Evolutionary conservation across 2,113 vertebrate species (phyloP).

Genomic region (Clarias batrachus): DNA sequence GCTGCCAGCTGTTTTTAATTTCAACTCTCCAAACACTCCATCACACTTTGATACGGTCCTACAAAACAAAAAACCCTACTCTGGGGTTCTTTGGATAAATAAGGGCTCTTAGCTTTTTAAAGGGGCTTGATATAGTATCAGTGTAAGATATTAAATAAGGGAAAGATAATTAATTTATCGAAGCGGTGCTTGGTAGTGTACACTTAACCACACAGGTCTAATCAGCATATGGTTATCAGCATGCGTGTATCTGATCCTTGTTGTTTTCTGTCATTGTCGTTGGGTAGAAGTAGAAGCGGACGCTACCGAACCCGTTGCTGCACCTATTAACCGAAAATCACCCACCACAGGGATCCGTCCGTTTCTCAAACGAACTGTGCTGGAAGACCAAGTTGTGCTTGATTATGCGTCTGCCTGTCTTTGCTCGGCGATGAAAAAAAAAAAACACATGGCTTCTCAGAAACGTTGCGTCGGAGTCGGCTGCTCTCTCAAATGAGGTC

Average conservation of each 20-base stretch:
- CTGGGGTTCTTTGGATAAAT: background rate
- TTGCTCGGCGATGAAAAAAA: slow-evolving; percentile 33
- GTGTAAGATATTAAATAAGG: background rate
- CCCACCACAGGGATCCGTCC: slow-evolving; percentile 33
- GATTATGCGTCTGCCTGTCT: slow-evolving; percentile 52
- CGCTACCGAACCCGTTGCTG: slow-evolving; percentile 16
- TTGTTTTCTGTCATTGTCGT: background rate
- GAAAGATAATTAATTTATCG: background rate
- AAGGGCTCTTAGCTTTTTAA: background rate
- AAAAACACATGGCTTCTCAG: slow-evolving; percentile 46
- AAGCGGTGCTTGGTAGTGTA: background rate
- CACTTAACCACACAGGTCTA: background rate
- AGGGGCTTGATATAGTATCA: background rate
- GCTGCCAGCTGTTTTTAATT: background rate
- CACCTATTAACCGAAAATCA: slow-evolving; percentile 50
- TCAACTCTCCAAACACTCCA: background rate
- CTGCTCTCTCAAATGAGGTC: slow-evolving; percentile 32
- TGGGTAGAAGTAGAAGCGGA: slow-evolving; percentile 37
- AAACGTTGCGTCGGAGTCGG: slow-evolving; percentile 36
- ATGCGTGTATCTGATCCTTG: slow-evolving; percentile 5
- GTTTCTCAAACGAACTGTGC: slow-evolving; percentile 26
- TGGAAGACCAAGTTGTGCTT: slow-evolving; percentile 26
- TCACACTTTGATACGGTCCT: background rate
- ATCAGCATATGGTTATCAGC: slow-evolving; percentile 7
- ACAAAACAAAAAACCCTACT: no score